phyloP scores from a whole-genome alignment of 2,888 invertebrate species.

The Unio pictorum region DNA sequence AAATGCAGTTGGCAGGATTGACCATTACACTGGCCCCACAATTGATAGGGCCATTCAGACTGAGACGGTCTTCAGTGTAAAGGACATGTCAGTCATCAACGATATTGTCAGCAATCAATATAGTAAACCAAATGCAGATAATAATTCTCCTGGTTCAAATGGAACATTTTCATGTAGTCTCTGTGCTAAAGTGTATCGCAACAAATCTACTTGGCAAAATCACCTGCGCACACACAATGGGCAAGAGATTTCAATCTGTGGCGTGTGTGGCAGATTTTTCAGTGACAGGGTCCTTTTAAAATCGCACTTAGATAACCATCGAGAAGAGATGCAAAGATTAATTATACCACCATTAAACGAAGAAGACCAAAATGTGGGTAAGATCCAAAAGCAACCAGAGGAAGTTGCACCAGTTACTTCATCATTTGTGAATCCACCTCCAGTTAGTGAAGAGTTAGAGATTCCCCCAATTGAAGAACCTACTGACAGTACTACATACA shows the following conservation, averaged over 20 bases:
- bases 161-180: slow-evolving; percentile 34
- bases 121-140: too few species aligned
- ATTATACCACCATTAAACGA: too few species aligned
- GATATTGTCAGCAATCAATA: slow-evolving; percentile 24
- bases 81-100: slow-evolving; percentile 27
- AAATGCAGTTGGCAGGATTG: neutral
- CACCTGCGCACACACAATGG: slow-evolving; percentile 32
- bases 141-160: slow-evolving; percentile 17
- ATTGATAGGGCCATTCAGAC: slow-evolving; percentile 15
- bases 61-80: slow-evolving; percentile 36
- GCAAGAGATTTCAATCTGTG: slow-evolving; percentile 36
- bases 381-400: too few species aligned
- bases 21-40: neutral
- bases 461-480: slow-evolving; percentile 15
- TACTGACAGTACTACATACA: slow-evolving; percentile 10
- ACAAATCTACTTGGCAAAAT: slow-evolving; percentile 37
- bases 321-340: slow-evolving; percentile 11
- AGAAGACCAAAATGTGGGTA: slow-evolving; percentile 15
- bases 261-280: slow-evolving; percentile 31
- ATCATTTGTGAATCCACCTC: neutral
- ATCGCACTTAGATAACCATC: slow-evolving; percentile 32
- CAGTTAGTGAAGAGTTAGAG: slow-evolving; percentile 6
- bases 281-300: slow-evolving; percentile 17
- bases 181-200: slow-evolving; percentile 33
- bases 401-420: slow-evolving; percentile 1